These are phyloP conservation scores for Tipula lateralis DNA, from an alignment of 2,888 invertebrate species.

Conservation along the genomic window DNA sequence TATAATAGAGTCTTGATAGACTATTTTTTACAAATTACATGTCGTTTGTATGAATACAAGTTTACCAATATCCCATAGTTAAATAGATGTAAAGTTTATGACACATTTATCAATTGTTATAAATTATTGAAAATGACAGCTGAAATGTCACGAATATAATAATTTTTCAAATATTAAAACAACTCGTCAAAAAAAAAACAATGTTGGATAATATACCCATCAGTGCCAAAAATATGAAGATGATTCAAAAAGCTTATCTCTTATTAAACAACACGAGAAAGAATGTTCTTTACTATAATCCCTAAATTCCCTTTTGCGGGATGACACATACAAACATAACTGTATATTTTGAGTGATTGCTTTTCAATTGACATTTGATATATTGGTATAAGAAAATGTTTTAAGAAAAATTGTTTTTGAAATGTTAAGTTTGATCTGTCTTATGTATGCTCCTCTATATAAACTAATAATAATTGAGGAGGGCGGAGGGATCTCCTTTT, in stretches of 20 bases:
- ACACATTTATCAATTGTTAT: not conserved
- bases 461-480: not conserved
- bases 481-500: not conserved
- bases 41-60: no score
- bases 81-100: not conserved
- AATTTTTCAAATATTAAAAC: not conserved
- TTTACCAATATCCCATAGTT: no score
- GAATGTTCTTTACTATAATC: not conserved
- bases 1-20: no score
- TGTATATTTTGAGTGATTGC: not conserved
- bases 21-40: no score
- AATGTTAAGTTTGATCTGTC: not conserved
- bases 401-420: not conserved
- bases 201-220: not conserved
- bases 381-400: not conserved
- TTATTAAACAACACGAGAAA: not conserved
- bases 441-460: not conserved
- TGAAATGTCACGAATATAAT: not conserved
- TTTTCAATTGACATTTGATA: slow-evolving; percentile 11
- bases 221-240: not conserved
- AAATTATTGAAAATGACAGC: not conserved
- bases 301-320: not conserved
- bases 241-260: not conserved
- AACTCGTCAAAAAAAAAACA: not conserved
- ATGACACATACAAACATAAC: not conserved